phyloP scores from a whole-genome alignment of 1,140 invertebrate genomes.

The Nasonia giraulti region DNA sequence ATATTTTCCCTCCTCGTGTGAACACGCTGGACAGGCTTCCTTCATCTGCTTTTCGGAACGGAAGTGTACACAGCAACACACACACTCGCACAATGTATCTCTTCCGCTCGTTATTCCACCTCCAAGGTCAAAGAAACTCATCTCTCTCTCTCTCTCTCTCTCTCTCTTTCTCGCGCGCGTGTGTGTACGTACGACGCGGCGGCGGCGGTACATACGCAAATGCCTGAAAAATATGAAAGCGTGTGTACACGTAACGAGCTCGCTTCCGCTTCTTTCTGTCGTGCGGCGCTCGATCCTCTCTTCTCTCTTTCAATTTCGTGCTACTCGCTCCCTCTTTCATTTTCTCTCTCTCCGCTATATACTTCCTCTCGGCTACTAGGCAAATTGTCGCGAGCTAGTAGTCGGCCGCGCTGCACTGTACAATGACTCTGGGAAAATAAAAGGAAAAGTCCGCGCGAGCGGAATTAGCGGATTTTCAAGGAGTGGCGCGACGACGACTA shows the following conservation, averaged over 20 bases:
- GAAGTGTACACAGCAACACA: not conserved
- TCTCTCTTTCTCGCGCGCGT: not conserved
- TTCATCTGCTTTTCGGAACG: not conserved
- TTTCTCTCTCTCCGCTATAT: not conserved
- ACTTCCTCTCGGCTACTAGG: conserved; percentile 16
- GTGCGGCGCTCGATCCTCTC: not conserved
- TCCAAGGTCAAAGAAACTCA: conserved; percentile 47
- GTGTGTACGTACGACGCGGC: not conserved
- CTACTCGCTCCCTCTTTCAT: conserved; percentile 5
- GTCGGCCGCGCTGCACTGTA: not conserved
- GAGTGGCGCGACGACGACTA: not conserved
- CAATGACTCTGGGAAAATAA: conserved; percentile 34
- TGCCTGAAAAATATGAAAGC: conserved; percentile 37
- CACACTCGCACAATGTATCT: not conserved
- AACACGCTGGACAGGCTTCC: not conserved
- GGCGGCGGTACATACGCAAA: conserved; percentile 26
- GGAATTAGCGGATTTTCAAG: conserved; percentile 39
- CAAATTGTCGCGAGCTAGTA: conserved; percentile 23
- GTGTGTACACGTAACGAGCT: conserved; percentile 28
- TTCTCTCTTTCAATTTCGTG: not conserved
- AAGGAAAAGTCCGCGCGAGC: conserved; percentile 7
- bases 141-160: not conserved
- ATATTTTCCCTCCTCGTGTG: not conserved
- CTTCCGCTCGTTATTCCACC: conserved; percentile 31
- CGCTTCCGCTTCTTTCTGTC: conserved; percentile 46